A percentile compares a stretch with the other conserved stretches of the same genome.
Conservation (phyloP, 2,113 vertebrate species). For the Ciconia stormi region DNA sequence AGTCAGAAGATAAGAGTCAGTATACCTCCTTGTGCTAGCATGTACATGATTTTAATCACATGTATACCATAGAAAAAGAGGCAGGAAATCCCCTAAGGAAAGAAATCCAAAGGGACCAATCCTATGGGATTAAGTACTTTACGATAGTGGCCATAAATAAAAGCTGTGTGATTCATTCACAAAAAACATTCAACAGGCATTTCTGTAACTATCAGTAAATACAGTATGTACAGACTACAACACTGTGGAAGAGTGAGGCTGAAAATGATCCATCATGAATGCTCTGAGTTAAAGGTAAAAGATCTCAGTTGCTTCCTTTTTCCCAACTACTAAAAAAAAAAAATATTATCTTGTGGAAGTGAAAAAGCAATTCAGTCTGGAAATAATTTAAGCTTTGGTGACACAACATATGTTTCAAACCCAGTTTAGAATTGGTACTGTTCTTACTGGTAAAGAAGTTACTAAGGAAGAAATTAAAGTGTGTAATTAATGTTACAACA, state of each 20-base stretch:
- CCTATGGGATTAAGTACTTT: background rate
- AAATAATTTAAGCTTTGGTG: constrained; percentile 4
- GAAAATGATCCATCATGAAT: background rate
- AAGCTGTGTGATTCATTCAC: background rate
- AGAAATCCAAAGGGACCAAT: background rate
- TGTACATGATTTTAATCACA: background rate
- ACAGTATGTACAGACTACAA: fast-evolving
- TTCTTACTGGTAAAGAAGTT: constrained; percentile 24
- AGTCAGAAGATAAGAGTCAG: background rate
- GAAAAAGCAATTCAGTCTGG: background rate
- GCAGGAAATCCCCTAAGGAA: background rate
- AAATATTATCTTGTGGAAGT: background rate
- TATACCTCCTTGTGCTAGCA: background rate
- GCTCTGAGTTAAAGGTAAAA: background rate
- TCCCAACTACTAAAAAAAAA: background rate
- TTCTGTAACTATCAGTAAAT: background rate
- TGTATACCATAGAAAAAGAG: background rate
- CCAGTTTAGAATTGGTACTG: background rate
- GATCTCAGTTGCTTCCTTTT: background rate
- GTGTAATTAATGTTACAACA: constrained; percentile 75
- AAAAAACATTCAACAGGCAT: background rate
- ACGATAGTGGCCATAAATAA: background rate
- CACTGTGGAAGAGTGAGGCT: background rate
- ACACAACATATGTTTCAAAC: background rate
- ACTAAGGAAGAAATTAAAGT: constrained; percentile 44